Conservation (phyloP, 1,140 invertebrate species). For the Drosophila ercepeae region DNA sequence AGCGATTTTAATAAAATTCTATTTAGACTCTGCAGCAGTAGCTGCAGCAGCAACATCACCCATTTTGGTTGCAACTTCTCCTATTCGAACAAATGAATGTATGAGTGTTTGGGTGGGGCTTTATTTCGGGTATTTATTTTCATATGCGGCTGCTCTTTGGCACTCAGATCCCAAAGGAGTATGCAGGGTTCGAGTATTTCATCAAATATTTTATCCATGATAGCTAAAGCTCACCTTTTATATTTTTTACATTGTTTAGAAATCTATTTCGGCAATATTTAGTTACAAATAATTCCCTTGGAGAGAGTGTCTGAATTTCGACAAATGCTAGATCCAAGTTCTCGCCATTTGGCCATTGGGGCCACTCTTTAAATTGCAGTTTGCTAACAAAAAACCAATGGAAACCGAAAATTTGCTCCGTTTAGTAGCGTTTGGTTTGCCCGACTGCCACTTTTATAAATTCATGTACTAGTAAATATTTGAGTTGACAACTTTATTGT, state of each 20-base stretch:
- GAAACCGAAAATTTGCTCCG: constrained; percentile 33
- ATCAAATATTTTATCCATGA: constrained; percentile 21
- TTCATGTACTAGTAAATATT: constrained; percentile 20
- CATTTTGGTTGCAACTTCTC: constrained; percentile 42
- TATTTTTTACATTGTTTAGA: background rate
- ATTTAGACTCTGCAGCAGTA: constrained; percentile 62
- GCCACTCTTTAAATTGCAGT: background rate
- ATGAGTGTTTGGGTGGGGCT: background rate
- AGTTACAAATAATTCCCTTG: background rate
- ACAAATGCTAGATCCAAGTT: background rate
- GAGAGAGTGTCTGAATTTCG: background rate
- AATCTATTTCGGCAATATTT: background rate
- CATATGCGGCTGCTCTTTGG: constrained; percentile 11
- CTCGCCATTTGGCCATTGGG: background rate
- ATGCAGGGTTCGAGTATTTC: constrained; percentile 4
- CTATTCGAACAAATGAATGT: constrained; percentile 21
- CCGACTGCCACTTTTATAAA: constrained; percentile 5
- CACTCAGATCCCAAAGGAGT: background rate
- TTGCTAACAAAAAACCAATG: background rate
- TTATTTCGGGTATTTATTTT: constrained; percentile 11
- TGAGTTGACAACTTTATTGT: constrained; percentile 20
- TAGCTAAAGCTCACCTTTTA: background rate
- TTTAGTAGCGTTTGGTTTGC: constrained; percentile 31
- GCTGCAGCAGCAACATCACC: constrained; percentile 37
- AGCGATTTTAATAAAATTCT: constrained; percentile 82